Evolutionary conservation across 2,797 vertebrate species (phyloP).

Genomic region (Rhabdomys pumilio): DNA sequence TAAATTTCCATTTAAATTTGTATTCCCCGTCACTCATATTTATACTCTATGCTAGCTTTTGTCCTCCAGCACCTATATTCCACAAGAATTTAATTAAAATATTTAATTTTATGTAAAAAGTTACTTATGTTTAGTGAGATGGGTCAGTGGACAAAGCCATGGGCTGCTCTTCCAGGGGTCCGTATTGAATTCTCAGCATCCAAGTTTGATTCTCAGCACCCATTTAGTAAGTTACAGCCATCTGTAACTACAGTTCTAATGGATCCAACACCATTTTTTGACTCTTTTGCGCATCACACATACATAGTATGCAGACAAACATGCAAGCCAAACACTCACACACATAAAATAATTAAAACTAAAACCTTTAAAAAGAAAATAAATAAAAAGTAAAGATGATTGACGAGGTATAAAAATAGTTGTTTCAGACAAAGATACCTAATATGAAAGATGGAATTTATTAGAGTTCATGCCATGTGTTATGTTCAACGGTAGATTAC

Average conservation of each 20-base stretch:
- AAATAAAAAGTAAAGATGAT: background rate
- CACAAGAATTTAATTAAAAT: background rate
- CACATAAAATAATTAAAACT: background rate
- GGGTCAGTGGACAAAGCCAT: background rate
- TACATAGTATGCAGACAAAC: background rate
- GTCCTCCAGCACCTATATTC: background rate
- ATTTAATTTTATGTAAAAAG: background rate
- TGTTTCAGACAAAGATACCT: background rate
- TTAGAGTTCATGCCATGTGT: background rate
- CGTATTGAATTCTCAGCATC: background rate
- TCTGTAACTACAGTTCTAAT: background rate
- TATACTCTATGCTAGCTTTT: background rate
- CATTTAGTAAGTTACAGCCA: background rate
- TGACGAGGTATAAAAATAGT: background rate
- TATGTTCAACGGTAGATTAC: background rate
- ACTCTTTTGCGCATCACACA: background rate
- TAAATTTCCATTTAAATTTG: background rate
- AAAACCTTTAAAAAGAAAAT: background rate
- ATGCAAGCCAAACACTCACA: background rate
- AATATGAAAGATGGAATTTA: background rate
- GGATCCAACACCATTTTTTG: background rate
- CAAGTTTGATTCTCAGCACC: background rate
- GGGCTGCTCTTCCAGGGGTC: too few species aligned
- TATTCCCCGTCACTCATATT: accelerated
- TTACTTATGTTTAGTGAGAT: background rate